These are phyloP conservation scores for Pelosia muscerda DNA, from an alignment of 2,888 invertebrate genomes.

Conservation along the genomic window DNA sequence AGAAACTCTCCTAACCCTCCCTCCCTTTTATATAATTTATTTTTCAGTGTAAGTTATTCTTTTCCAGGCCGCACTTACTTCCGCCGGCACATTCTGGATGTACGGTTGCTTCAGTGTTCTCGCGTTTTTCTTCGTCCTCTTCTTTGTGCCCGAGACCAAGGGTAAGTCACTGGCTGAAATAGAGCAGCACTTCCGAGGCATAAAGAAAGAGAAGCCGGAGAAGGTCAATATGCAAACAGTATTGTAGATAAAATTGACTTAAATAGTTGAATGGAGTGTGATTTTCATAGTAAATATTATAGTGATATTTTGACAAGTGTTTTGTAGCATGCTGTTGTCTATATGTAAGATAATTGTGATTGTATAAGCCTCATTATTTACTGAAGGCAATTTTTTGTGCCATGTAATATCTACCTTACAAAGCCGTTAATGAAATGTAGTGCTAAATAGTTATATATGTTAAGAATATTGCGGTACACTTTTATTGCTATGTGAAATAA, in stretches of 20 bases:
- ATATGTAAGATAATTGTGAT: neutral
- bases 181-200: constrained; percentile 74
- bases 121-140: constrained; percentile 84
- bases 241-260: constrained; percentile 34
- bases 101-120: constrained; percentile 82
- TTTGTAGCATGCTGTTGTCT: too few relatives aligned
- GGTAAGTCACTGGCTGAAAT: constrained; percentile 90
- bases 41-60: too few relatives aligned
- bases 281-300: neutral
- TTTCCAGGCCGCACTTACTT: constrained; percentile 74
- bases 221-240: constrained; percentile 59
- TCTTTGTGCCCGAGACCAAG: constrained; percentile 89
- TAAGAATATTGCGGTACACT: neutral
- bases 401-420: neutral
- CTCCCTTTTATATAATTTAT: too few relatives aligned
- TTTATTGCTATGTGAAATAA: neutral
- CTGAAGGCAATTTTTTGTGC: neutral
- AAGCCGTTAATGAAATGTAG: neutral
- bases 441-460: neutral
- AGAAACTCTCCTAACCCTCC: too few relatives aligned
- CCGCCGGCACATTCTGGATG: constrained; percentile 87
- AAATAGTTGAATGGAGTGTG: neutral
- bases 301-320: neutral
- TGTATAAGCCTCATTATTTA: neutral
- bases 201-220: constrained; percentile 56